Base-by-base conservation (phyloP, 2,113 vertebrate species). In the Nycticorax nycticorax region DNA sequence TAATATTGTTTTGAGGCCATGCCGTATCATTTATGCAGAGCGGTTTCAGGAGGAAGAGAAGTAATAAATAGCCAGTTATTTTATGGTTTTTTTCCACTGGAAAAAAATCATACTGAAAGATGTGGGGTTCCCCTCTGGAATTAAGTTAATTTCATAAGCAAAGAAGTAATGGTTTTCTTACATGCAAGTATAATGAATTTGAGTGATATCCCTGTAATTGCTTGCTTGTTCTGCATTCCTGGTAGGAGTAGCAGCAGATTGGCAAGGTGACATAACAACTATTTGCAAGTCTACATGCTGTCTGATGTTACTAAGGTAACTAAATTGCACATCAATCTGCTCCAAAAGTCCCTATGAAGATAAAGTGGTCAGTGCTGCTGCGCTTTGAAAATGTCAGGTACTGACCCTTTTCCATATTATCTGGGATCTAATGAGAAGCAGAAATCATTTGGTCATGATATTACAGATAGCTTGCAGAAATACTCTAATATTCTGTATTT, bases 221-320 rank as follows among this genome's bases (percentile, higher is more conserved):
- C 75, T 37, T 16, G 77, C 71, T 82, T 68, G 67, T 43, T 95
- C 71, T 93, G 83, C 77, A 35, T 85, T 68, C 67, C 57, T 87
- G 69, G 48, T 67, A 80, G 47, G 68, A 32, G 67, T 57, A 71
- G 41, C 35, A 85, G 72, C 83, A 86, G 91, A 91, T 39, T 91
- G 91, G 93, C 60, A 77, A 92, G 84, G 87, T 91, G 81, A 78
- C 88, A 91, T 53, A 78, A 92, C 81, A 77, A 78, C 59, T 82
- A 80, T 95, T 95, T 93, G 83, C 84, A 72, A 96, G 77, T 59
- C 86, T 85, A 53, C 26, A 3, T 37, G 23, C 83, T 64, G 76
- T 6, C 76, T 93, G 88, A 45, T 85, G 92, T 96, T 97, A 89
- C 95, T 92, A 96, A 85, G 96, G 96, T 89, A 95, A 93, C 96